Evolutionary conservation across 35 echinoderm and acorn worm species (phyloP), one percentile per base, ranked within the genome.

Genomic region (Holothuria glaberrima): DNA sequence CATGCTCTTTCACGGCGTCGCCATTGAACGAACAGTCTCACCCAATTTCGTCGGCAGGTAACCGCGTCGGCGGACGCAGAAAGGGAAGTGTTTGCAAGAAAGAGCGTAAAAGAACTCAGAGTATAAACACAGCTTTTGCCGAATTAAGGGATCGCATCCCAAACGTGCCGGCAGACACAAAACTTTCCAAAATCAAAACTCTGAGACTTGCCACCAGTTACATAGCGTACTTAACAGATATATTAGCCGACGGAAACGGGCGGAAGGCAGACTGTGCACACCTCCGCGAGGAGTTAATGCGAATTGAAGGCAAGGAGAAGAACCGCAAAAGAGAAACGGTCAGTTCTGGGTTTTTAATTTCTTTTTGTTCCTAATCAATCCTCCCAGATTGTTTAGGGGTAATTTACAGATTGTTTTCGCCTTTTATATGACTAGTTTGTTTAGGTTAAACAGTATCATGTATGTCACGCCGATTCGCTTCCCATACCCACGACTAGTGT

Each of bases 161-260:
- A 12, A 94, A 99, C 78, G 97, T 99, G 25, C 97, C 97, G 13
- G 97, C 97, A 67, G 97, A 99, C 46, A 99, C 97, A 36, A 99
- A 99, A 95, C 91, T 99, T 19, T 99, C 97, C 19, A 99, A 99
- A 89, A 99, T 99, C 76, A 99, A 99, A 89, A 99, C 97, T 60
- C 79, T 99, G 34, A 69, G 97, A 69, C 89, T 99, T 36, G 97
- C 97, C 22, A 99, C 93, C 71, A 99, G 97, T 91, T 99, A 99
- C 63, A 99, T 99, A 52, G 93, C 97, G 24, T 95, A 99, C 54
- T 64, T 99, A 36, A 94, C 93, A 19, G 97, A 99, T 33, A 83
- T 99, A 71, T 74, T 99, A 59, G 46, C 90, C 20, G 71, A 91
- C 82, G 93, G 94, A 58, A 82, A 86, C 44, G 75, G 68, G 29